These are phyloP conservation scores for Climacteris rufus DNA, from an alignment of 2,113 vertebrate genomes.

Conservation along the genomic window DNA sequence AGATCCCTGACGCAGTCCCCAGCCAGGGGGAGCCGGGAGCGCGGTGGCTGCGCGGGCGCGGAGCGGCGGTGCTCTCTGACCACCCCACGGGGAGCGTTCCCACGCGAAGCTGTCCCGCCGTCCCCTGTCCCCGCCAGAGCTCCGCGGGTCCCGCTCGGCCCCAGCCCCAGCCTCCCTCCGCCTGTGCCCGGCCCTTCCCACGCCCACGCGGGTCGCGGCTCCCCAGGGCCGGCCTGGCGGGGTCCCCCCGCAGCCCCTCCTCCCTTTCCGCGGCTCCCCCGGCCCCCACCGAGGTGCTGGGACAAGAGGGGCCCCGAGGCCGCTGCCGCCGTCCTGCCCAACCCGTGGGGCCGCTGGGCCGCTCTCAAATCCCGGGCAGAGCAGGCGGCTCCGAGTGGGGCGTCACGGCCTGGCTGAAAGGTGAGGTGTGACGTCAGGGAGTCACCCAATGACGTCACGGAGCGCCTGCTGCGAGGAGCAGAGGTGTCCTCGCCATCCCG, in stretches of 20 bases:
- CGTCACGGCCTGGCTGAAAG: neutral
- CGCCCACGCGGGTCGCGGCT: neutral
- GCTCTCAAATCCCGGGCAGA: neutral
- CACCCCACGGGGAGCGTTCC: neutral
- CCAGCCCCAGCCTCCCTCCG: neutral
- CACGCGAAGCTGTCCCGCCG: neutral
- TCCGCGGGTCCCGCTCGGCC: neutral
- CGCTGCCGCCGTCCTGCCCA: rapidly evolving
- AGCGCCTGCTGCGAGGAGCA: too few relatives aligned
- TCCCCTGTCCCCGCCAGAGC: neutral
- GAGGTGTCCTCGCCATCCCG: neutral
- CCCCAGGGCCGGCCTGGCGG: neutral
- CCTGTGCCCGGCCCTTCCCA: neutral
- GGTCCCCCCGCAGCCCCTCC: neutral
- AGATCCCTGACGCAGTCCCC: neutral
- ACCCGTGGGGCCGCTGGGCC: neutral
- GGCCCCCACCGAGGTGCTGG: rapidly evolving
- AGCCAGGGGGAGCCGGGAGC: neutral
- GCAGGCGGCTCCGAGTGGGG: neutral
- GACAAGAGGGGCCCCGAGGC: neutral
- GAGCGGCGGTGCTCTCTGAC: neutral
- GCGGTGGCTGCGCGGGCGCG: neutral
- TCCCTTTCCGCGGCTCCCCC: neutral
- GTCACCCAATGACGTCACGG: neutral
- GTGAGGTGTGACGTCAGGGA: neutral